Base-by-base conservation (phyloP, 92 coral and sea anemone species). In the Umimayanthus chanpuru region DNA sequence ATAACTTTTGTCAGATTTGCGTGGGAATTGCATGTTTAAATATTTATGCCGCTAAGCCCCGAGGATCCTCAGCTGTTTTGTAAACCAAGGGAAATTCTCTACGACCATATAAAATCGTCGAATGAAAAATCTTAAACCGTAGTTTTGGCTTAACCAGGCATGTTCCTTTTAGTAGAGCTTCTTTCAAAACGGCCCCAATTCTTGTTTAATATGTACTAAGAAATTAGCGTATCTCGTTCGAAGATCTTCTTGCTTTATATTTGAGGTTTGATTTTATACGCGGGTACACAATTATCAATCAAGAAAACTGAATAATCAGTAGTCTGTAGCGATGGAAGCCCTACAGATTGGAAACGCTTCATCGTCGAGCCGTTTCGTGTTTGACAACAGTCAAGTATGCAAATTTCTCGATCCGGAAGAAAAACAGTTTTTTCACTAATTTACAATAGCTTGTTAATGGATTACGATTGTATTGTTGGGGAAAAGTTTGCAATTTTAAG, bases 1-100 rank as follows among this genome's bases (percentile, higher is more conserved):
- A 43, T 83, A 18, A n/a, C 77, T 28, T 41, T 29, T 21, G 43
- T 25, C 40, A 44, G 30, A 50, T 72, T 72, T 70, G 87, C 87
- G 87, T 83, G 87, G 87, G 87, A 83, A 83, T 71, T 15, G 39
- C 77, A 40, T 71, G 36, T 47, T 83, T 83, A 83, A 83, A 83
- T 83, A 83, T 83, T 83, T 83, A 83, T 83, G 50, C 65, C 23
- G 26, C 49, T 43, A 43, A 70, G 18, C 65, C 26, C 7, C 5
- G 16, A 72, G 77, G 43, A 83, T 47, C 21, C 75, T 39, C 29
- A 29, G 78, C 87, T 83, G 74, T 70, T 44, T 81, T 70, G 44
- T 68, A 71, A 83, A 83, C 87, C 65, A 70, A 43, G 40, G 28
- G 5, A 83, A 71, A 23, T 47, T 70, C 84, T 70, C 50, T 15